Percentiles rank a stretch among this genome's conserved stretches.
These are phyloP conservation scores for Crypturellus tataupa DNA, from an alignment of 2,797 vertebrate genomes.

Conservation along the genomic window DNA sequence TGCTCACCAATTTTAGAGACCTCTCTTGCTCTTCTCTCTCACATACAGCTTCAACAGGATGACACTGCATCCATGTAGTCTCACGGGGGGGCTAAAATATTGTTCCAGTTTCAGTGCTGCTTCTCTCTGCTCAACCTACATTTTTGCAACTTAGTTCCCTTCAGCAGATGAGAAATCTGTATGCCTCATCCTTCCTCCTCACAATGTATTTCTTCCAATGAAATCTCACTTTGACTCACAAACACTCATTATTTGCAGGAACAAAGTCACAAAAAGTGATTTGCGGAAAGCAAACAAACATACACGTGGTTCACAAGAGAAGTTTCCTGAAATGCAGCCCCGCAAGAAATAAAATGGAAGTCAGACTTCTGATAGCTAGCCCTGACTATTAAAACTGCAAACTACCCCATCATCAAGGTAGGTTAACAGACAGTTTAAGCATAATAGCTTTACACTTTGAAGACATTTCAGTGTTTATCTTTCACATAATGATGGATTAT, in stretches of 20 bases:
- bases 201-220: neutral
- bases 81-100: neutral
- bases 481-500: neutral
- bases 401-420: neutral
- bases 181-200: neutral
- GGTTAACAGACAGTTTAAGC: neutral
- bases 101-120: neutral
- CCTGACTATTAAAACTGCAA: neutral
- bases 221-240: neutral
- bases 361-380: neutral
- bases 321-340: neutral
- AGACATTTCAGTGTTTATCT: neutral
- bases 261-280: too few species aligned
- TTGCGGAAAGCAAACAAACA: neutral
- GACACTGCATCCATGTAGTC: rapidly evolving
- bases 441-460: neutral
- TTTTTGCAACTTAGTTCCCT: neutral
- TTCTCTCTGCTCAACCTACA: neutral
- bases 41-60: neutral
- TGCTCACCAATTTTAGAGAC: rapidly evolving
- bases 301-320: neutral
- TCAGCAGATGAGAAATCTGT: neutral
- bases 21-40: neutral
- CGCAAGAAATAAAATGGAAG: neutral
- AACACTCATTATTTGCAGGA: neutral